A percentile compares a stretch with the other conserved stretches of the same genome.
Conservation (phyloP, 1,140 invertebrate species). For the Diorhabda carinulata region DNA sequence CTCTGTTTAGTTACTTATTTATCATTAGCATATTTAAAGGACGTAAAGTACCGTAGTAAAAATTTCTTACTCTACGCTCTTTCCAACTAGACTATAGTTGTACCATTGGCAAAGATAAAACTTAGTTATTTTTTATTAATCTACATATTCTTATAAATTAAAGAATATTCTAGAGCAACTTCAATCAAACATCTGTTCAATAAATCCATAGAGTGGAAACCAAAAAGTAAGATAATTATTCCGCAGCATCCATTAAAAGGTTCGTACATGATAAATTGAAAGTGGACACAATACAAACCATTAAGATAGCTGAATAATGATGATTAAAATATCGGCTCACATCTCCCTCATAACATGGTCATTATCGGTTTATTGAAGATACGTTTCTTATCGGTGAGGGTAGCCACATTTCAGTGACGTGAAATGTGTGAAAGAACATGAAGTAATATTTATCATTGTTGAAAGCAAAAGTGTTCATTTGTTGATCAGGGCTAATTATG, state of each 20-base stretch:
- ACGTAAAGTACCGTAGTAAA: too few relatives aligned
- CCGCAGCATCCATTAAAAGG: slow-evolving; percentile 32
- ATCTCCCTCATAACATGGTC: slow-evolving; percentile 29
- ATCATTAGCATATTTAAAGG: too few relatives aligned
- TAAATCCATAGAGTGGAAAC: slow-evolving; percentile 27
- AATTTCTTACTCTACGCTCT: too few relatives aligned
- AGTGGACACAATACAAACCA: slow-evolving; percentile 47
- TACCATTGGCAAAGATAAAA: too few relatives aligned
- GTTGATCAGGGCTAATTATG: too few relatives aligned
- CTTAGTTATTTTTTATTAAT: too few relatives aligned
- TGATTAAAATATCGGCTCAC: slow-evolving; percentile 42
- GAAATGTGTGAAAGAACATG: slow-evolving; percentile 18
- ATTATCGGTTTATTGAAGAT: slow-evolving; percentile 34
- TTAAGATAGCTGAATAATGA: slow-evolving; percentile 46
- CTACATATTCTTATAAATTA: too few relatives aligned
- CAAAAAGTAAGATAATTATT: slow-evolving; percentile 37
- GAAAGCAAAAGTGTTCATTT: too few relatives aligned
- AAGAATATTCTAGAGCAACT: neutral
- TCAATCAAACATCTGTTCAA: slow-evolving; percentile 19
- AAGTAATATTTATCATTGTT: too few relatives aligned
- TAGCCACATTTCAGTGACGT: slow-evolving; percentile 26
- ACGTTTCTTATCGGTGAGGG: slow-evolving; percentile 35
- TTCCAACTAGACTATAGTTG: too few relatives aligned
- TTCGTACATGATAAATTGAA: slow-evolving; percentile 42
- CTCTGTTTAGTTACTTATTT: too few relatives aligned